Evolutionary conservation across 2,113 vertebrate species (phyloP).

Genomic region (Hypocryptadius cinnamomeus): DNA sequence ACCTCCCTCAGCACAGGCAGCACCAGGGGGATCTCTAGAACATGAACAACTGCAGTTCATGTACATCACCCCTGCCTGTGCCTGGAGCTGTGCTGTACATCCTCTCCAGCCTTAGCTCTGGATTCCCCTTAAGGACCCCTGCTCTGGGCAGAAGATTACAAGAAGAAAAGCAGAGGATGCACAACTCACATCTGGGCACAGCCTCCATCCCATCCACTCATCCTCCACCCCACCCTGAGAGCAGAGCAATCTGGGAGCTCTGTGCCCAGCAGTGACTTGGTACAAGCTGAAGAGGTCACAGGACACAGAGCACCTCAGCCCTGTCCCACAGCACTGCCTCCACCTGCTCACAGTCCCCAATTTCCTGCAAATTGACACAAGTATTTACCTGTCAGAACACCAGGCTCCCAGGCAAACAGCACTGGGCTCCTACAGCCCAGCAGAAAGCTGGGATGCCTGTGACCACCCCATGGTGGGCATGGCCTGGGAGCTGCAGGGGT

Average conservation of each 20-base stretch:
- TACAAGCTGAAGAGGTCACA: not conserved
- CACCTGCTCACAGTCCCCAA: not conserved
- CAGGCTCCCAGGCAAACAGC: not conserved
- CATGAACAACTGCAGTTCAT: not conserved
- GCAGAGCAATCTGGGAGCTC: fast-evolving
- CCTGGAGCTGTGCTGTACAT: not conserved
- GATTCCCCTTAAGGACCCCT: not conserved
- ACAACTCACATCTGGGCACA: not conserved
- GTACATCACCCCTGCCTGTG: not conserved
- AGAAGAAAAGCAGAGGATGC: not conserved
- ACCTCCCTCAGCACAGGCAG: not conserved
- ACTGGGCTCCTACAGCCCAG: not conserved
- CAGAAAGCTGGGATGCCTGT: not conserved
- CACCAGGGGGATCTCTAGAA: not conserved
- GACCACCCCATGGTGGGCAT: fast-evolving
- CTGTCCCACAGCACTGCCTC: not conserved
- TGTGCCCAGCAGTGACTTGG: not conserved
- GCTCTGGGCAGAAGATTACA: not conserved
- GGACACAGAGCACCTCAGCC: not conserved
- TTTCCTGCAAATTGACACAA: not conserved
- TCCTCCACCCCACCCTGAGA: not conserved
- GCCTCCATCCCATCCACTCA: not conserved
- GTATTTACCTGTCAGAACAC: not conserved
- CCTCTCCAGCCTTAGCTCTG: not conserved
- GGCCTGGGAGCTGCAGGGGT: not conserved